Evolutionary conservation across 1,140 invertebrate species (phyloP).

Genomic region (Drosophila ficusphila): DNA sequence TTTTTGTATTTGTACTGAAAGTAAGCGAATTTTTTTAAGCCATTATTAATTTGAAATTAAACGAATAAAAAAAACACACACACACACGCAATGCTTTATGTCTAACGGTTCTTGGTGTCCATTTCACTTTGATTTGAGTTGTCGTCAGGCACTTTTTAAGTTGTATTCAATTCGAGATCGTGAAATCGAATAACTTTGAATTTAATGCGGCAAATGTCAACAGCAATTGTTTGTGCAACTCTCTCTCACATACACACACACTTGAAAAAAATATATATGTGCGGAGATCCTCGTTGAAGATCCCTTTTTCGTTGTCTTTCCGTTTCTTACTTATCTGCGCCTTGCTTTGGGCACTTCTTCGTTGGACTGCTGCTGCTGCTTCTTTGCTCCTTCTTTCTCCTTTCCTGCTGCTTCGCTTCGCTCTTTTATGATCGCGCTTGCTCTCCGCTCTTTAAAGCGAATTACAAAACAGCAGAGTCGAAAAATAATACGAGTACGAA

Average conservation of each 20-base stretch:
- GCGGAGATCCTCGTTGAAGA: conserved; percentile 18
- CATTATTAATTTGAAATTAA: conserved; percentile 18
- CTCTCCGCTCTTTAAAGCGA: conserved; percentile 21
- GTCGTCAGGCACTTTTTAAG: neutral
- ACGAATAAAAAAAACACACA: conserved; percentile 22
- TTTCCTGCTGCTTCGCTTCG: conserved; percentile 2
- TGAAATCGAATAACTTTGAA: neutral
- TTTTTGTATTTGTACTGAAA: conserved; percentile 65
- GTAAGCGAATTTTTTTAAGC: conserved; percentile 39
- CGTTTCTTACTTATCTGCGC: conserved; percentile 70
- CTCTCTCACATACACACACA: conserved; percentile 15
- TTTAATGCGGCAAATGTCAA: neutral
- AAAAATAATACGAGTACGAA: conserved; percentile 63
- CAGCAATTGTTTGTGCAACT: conserved; percentile 10
- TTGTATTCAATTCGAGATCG: neutral
- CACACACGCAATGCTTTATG: conserved; percentile 3
- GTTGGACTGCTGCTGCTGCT: conserved; percentile 39
- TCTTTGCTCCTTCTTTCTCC: conserved; percentile 1
- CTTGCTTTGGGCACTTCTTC: conserved; percentile 53
- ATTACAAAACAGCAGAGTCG: conserved; percentile 51
- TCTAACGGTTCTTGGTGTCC: conserved; percentile 25
- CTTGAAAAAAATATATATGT: conserved; percentile 30
- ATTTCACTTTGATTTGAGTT: conserved; percentile 7
- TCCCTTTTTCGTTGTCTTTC: conserved; percentile 13
- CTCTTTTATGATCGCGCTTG: conserved; percentile 6